Conservation (phyloP, 2,888 invertebrate species). For the Heliconius erato region DNA sequence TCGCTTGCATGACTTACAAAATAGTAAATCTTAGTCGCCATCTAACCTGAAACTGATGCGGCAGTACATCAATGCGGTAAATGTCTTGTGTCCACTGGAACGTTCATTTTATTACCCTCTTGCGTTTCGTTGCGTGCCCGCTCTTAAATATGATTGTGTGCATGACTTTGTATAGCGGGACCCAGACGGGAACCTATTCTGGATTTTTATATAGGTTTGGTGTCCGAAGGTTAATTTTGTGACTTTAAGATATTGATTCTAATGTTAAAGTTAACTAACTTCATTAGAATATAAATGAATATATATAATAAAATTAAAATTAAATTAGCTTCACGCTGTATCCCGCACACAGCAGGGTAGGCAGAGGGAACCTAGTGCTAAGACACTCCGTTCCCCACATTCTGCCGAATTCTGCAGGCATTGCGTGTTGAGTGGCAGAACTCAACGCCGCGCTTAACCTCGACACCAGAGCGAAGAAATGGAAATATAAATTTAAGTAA, state of each 20-base stretch:
- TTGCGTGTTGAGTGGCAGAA: too few relatives aligned
- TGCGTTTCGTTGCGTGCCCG: slow-evolving; percentile 59
- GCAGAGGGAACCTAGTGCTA: too few relatives aligned
- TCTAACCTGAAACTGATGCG: slow-evolving; percentile 74
- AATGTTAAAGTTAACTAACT: slow-evolving; percentile 13
- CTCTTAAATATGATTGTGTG: slow-evolving; percentile 59
- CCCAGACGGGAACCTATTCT: slow-evolving; percentile 43
- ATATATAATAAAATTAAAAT: not conserved
- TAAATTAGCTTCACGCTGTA: too few relatives aligned
- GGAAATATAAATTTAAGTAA: too few relatives aligned
- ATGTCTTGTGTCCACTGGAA: slow-evolving; percentile 67
- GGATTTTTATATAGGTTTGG: slow-evolving; percentile 44
- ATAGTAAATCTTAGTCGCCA: slow-evolving; percentile 71
- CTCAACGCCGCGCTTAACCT: too few relatives aligned
- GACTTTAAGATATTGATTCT: slow-evolving; percentile 25
- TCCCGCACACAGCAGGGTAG: too few relatives aligned
- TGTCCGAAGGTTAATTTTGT: slow-evolving; percentile 58
- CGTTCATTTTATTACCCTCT: slow-evolving; percentile 60
- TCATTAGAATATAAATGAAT: not conserved
- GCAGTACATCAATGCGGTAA: slow-evolving; percentile 72
- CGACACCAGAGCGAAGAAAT: too few relatives aligned
- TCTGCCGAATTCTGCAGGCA: too few relatives aligned
- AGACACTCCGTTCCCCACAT: too few relatives aligned
- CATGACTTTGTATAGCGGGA: slow-evolving; percentile 54
- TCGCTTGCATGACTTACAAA: slow-evolving; percentile 64